phyloP scores from a whole-genome alignment of 1,140 invertebrate species.

The Bombus waltoni region DNA sequence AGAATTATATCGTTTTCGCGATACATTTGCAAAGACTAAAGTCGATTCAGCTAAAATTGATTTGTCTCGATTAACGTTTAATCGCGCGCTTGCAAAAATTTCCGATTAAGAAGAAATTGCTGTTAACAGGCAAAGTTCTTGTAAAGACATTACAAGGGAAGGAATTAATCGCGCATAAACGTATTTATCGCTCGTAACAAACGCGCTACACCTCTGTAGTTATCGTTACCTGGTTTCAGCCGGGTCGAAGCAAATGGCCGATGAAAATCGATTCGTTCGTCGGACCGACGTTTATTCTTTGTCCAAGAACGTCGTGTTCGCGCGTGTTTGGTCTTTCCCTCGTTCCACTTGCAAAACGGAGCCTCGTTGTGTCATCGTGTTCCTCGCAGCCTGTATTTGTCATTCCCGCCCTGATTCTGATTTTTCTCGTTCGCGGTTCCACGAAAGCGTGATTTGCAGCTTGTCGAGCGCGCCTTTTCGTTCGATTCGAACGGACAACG shows the following conservation, averaged over 20 bases:
- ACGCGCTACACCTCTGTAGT: background rate
- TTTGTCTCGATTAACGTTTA: background rate
- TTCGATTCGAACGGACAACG: background rate
- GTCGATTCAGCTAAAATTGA: background rate
- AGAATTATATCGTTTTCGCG: background rate
- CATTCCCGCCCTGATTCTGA: background rate
- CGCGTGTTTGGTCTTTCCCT: background rate
- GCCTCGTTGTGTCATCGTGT: background rate
- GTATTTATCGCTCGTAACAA: background rate
- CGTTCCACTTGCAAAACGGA: background rate
- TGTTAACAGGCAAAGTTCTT: background rate
- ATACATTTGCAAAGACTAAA: too few relatives aligned
- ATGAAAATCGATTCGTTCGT: constrained; percentile 3
- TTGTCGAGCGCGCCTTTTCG: background rate
- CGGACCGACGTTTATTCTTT: constrained; percentile 6
- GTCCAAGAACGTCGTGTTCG: background rate
- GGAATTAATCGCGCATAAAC: background rate
- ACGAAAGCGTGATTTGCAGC: background rate
- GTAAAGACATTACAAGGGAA: background rate
- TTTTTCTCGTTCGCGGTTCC: background rate
- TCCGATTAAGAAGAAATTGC: background rate
- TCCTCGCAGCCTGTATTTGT: background rate
- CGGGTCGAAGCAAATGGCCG: background rate
- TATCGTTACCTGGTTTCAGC: background rate
- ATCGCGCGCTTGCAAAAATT: too few relatives aligned